Conservation (phyloP, 2,888 invertebrate genomes). For the Lymantria monacha region DNA sequence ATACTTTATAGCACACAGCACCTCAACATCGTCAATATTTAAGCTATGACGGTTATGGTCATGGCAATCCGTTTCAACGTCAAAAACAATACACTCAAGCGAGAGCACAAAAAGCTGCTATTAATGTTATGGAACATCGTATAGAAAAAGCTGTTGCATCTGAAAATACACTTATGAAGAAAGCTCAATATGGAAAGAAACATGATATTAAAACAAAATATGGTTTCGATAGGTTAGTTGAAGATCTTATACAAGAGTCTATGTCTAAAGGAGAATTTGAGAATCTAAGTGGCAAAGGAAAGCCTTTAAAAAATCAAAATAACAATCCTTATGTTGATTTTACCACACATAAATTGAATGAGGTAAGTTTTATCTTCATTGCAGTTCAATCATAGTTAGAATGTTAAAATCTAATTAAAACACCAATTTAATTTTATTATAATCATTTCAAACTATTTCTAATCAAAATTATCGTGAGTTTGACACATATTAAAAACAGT, state of each 20-base stretch:
- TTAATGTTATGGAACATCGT: constrained; percentile 83
- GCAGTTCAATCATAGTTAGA: no score
- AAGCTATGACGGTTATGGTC: constrained; percentile 89
- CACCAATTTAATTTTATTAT: no score
- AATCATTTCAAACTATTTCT: no score
- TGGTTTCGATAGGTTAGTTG: constrained; percentile 93
- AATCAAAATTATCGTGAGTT: no score
- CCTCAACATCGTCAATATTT: constrained; percentile 95
- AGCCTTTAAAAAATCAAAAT: constrained; percentile 87
- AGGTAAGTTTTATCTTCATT: constrained; percentile 66
- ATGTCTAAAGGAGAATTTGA: constrained; percentile 95
- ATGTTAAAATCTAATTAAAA: no score
- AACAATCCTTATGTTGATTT: constrained; percentile 94
- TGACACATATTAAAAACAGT: no score
- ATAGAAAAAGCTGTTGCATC: constrained; percentile 83
- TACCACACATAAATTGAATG: constrained; percentile 92
- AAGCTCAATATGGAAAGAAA: constrained; percentile 81
- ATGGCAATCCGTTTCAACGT: constrained; percentile 89
- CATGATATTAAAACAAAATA: constrained; percentile 91
- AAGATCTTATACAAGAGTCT: constrained; percentile 95
- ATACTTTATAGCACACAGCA: constrained; percentile 86
- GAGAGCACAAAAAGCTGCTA: constrained; percentile 86
- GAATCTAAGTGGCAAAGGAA: constrained; percentile 91
- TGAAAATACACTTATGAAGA: constrained; percentile 86
- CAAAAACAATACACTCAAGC: constrained; percentile 89